Percentiles rank a stretch among this genome's conserved stretches.
These are phyloP conservation scores for Beroe ovata DNA, from an alignment of 37 sponge, comb jelly and placozoan species.

Conservation along the genomic window DNA sequence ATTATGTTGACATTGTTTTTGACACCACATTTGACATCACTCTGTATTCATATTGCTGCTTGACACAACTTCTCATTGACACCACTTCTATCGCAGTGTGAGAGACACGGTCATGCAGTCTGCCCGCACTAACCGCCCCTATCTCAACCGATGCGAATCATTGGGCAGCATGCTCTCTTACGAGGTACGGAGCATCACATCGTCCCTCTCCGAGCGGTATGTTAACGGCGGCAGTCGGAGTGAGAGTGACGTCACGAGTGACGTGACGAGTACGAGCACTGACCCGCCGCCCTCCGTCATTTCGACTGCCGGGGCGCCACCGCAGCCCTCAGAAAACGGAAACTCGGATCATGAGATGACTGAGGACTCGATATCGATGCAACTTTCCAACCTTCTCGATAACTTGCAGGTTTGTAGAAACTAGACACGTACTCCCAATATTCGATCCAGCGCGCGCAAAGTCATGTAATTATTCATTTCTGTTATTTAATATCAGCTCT, in stretches of 20 bases:
- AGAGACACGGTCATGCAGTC: conserved; percentile 51
- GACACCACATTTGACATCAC: too few relatives aligned
- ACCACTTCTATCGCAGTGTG: conserved; percentile 2
- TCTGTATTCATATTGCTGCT: too few relatives aligned
- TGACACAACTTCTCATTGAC: too few relatives aligned
- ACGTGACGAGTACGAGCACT: neutral
- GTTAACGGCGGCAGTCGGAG: neutral
- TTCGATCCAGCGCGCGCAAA: too few relatives aligned
- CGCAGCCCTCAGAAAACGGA: neutral
- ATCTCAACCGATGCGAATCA: conserved; percentile 9
- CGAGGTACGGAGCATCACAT: conserved; percentile 44
- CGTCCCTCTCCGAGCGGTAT: neutral
- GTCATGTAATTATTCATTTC: too few relatives aligned
- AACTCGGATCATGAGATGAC: neutral
- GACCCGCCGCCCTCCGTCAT: neutral
- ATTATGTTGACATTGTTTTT: too few relatives aligned
- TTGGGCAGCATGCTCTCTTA: conserved; percentile 65
- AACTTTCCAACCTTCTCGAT: conserved; percentile 19
- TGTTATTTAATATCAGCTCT: too few relatives aligned
- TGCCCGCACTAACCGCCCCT: conserved; percentile 12
- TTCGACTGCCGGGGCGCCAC: too few relatives aligned
- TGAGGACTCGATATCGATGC: conserved; percentile 13
- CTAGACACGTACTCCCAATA: too few relatives aligned
- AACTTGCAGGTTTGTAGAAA: conserved; percentile 4
- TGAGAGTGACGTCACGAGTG: conserved; percentile 47